Base-by-base conservation (phyloP, 1,140 invertebrate species). In the Neotoxoptera formosana region DNA sequence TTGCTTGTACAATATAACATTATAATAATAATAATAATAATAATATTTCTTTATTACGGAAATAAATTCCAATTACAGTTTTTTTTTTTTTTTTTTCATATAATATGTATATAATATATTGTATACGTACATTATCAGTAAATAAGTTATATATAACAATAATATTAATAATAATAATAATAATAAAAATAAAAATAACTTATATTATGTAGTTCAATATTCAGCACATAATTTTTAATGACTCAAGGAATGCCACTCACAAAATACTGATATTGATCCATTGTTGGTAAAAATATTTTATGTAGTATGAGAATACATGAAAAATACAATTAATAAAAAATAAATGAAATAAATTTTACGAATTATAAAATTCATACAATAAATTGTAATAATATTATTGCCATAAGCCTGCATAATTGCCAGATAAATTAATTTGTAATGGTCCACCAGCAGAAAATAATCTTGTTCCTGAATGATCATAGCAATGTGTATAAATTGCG, bases 401-500 rank as follows among this genome's bases (percentile, higher is more conserved):
- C 97, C 97, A 97, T 81, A 98, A 95, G 93, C 96, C 97, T 94
- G 97, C 97, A 95, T 97, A 97, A 95, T 98, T 98, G 90, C 98
- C 99, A 94, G 98, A 97, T 25, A 99, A 95, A 94, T 97, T 98
- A 60, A 98, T 97, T 8, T 98, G 98, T 83, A 99, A 96, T 8
- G 99, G 99, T 1, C 99, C 99, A 45, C 99, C 99, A 81, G 98
- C 99, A 1, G 98, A 97, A 96, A 99, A 99, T 11, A 99, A 95
- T 93, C 98, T 95, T 17, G 98, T 99, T 45, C 98, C 98, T 90
- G 97, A 98, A 94, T 97, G 96, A 95, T 99, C 98, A 95, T 99
- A 99, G 95, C 98, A 98, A 95, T 99, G 99, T 2, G 98, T 99
- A 95, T 99, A 99, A 94, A 99, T 98, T 30, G 98, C 98, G 98